These are phyloP conservation scores for Sander vitreus DNA, from an alignment of 2,113 vertebrate species.

Conservation along the genomic window DNA sequence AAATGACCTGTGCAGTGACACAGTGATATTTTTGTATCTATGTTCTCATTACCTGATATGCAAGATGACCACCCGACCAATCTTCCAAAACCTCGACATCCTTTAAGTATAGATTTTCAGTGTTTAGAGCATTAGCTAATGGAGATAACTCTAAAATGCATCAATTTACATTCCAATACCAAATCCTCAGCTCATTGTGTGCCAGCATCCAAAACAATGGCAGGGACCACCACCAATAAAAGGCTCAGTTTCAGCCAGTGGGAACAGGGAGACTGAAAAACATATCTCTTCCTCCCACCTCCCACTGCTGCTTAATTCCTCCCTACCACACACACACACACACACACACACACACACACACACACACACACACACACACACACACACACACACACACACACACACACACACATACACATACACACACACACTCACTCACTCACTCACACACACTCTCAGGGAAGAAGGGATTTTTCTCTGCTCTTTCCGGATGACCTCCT, in stretches of 20 bases:
- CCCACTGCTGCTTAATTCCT: constrained; percentile 55
- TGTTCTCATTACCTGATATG: neutral
- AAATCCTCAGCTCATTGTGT: constrained; percentile 43
- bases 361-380: constrained; percentile 39
- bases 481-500: constrained; percentile 84
- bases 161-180: constrained; percentile 51
- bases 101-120: neutral
- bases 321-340: constrained; percentile 18
- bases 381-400: constrained; percentile 13
- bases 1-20: neutral
- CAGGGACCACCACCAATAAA: constrained; percentile 49
- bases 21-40: neutral
- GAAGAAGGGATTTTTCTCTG: constrained; percentile 61
- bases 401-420: constrained; percentile 42
- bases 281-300: constrained; percentile 63
- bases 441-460: constrained; percentile 41
- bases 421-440: constrained; percentile 20
- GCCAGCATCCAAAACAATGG: constrained; percentile 52
- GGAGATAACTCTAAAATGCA: constrained; percentile 24
- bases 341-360: constrained; percentile 23
- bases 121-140: constrained; percentile 32
- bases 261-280: constrained; percentile 66
- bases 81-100: neutral
- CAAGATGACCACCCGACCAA: neutral
- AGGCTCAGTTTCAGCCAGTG: constrained; percentile 67